Percentiles rank a stretch among this genome's conserved stretches.
phyloP scores from a whole-genome alignment of 2,888 invertebrate species.

The Oscheius sp. region DNA sequence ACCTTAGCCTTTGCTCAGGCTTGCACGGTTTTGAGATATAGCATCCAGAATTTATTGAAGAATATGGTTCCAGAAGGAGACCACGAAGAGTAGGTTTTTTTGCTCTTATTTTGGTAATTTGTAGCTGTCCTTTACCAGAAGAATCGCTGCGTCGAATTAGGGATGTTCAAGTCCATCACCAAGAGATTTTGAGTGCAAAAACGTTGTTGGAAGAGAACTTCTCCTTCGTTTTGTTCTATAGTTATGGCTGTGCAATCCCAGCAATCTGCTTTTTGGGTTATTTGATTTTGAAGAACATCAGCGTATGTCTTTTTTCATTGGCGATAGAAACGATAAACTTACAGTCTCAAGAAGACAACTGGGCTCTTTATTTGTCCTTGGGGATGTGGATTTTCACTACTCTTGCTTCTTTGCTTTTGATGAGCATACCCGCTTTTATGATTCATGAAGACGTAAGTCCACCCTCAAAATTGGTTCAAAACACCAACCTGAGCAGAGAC shows the following conservation, averaged over 20 bases:
- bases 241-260: slow-evolving; percentile 46
- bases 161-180: slow-evolving; percentile 39
- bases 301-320: neutral
- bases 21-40: slow-evolving; percentile 1
- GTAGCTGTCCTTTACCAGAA: slow-evolving; percentile 11
- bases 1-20: slow-evolving; percentile 4
- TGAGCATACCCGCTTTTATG: slow-evolving; percentile 6
- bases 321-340: neutral
- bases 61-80: slow-evolving; percentile 7
- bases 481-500: no score
- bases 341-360: neutral
- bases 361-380: neutral
- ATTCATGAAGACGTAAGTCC: slow-evolving; percentile 9
- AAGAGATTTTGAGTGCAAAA: slow-evolving; percentile 42
- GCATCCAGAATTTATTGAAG: slow-evolving; percentile 4
- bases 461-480: no score
- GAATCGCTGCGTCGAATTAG: slow-evolving; percentile 40
- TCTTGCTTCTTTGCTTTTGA: neutral
- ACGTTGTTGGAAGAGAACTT: slow-evolving; percentile 45
- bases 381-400: slow-evolving; percentile 4
- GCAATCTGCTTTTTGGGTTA: slow-evolving; percentile 12
- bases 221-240: slow-evolving; percentile 43
- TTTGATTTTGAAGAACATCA: neutral
- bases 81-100: slow-evolving; percentile 1
- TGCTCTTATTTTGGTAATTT: neutral